Evolutionary conservation across 2,888 invertebrate species (phyloP), one percentile per base, ranked within the genome.

Genomic region (Troides oblongomaculatus): DNA sequence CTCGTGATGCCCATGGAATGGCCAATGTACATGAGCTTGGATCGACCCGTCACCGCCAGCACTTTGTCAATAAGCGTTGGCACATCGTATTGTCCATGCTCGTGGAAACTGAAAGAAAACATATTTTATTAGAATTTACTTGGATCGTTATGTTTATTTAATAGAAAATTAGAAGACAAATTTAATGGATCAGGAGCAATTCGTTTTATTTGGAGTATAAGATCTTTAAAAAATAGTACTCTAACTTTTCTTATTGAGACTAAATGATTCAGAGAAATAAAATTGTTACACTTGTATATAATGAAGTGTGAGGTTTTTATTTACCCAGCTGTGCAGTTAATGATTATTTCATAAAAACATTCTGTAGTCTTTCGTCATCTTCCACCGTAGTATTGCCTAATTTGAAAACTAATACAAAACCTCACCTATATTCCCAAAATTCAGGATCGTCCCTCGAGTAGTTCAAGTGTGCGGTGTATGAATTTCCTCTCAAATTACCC

Each of bases 1-100:
- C 87, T 90, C 36, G 93, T 93, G 8, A 93, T 89, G 1, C 94
- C 94, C 88, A 95, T 90, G 1, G 94, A 94, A 81, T 94, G 94
- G 1, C 94, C 94, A 23, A 94, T 79, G 85, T 92, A 94, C 73
- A 94, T 78, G 57, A 92, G 23, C 72, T 84, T 87, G 1, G 80
- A 59, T 69, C 92, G 72, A 69, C 92, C 82, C 23, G 91, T 92
- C 46, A 89, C 80, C 72, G 88, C 81, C 5, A 92, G 79, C 1
- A 94, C 86, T 61, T 86, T 84, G 78, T 94, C 93, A 50, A 94
- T 86, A 83, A 93, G 92, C 0, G 93, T 88, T 2, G 94, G 93
- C 1, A 93, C 76, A 77, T 95, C 95, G 75, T 93, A 90, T 73
- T 89, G 87, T 2, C 94, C 94, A 77, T 94, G 93, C 79, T 94